A percentile compares a stretch with the other conserved stretches of the same genome.
phyloP scores from a whole-genome alignment of 2,113 vertebrate genomes.

The Felis catus region DNA sequence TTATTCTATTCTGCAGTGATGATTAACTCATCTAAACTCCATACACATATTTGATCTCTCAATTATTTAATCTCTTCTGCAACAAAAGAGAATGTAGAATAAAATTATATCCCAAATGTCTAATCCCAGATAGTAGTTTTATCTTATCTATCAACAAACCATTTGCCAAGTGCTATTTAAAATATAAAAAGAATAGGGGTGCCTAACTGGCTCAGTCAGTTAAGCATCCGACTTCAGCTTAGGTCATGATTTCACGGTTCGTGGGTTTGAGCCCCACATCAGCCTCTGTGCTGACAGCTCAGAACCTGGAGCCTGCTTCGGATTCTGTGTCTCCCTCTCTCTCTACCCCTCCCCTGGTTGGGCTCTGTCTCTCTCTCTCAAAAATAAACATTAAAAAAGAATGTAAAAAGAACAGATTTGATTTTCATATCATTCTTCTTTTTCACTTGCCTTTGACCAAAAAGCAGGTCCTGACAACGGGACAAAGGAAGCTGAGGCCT shows the following conservation, averaged over 20 bases:
- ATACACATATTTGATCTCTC: neutral
- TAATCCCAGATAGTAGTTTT: neutral
- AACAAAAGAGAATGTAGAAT: neutral
- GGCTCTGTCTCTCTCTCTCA: too few species aligned
- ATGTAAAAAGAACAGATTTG: neutral
- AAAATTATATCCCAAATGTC: neutral
- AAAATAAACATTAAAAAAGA: too few species aligned
- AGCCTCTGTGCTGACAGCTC: too few species aligned
- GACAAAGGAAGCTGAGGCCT: neutral
- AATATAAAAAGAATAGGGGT: neutral
- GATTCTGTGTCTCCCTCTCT: too few species aligned
- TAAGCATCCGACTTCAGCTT: too few species aligned
- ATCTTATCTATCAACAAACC: neutral
- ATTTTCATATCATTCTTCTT: neutral
- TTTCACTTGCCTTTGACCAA: slow-evolving; percentile 9
- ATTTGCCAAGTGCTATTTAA: neutral
- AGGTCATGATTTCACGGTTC: too few species aligned
- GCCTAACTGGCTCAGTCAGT: too few species aligned
- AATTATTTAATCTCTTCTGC: neutral
- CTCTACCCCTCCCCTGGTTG: too few species aligned
- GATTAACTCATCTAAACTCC: neutral
- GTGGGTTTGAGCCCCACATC: too few species aligned
- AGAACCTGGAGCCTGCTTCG: too few species aligned
- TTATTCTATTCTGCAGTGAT: neutral
- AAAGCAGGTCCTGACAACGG: neutral